Base-by-base conservation (phyloP, 2,797 vertebrate species). In the Anomalospiza imberbis region DNA sequence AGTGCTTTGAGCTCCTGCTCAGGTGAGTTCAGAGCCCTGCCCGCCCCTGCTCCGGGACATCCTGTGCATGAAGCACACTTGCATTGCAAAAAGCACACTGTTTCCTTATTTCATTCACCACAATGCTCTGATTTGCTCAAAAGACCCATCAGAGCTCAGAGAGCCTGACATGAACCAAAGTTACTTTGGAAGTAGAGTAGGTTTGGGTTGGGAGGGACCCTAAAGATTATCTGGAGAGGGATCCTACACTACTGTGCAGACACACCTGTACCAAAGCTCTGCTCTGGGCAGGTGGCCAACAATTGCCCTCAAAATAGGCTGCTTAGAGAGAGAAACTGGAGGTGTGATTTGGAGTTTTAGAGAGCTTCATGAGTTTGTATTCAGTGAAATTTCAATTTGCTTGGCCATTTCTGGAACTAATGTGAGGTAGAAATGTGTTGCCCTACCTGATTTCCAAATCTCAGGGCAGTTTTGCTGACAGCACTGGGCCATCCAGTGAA, bases 1-100 rank as follows among this genome's bases (percentile, higher is more conserved):
- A 98, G 96, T 98, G 98, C 36, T 99, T 99, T 94, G 91, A 98
- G 77, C 97, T 98, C 38, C 97, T 99, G 29, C 98, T 99, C 31
- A 99, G 98, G 99, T 99, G 98, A 92, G 32, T 5, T 29, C 61
- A 1, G 13, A 62, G 65, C 1, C 32, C 74, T 63, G 42, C 3
- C 58, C 1, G 1, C 2, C 68, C 0, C 42, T 55, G 24, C 47
- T 70, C 68, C 57, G 38, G 9, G 20, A 7, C 44, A 24, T 13
- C 9, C 48, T 58, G 29, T 5, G 4, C 32, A 28, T 17, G 5
- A 58, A 31, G 6, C 55, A 70, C 6, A 2, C 71, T 9, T 48
- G 20, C 17, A 18, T 6, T 63, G 44, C 54, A 4, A 45, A 70
- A 51, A 63, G 6, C 71, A 58, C 81, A 19, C 7, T 12, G 31